Evolutionary conservation across 2,888 invertebrate species (phyloP), one percentile per base, ranked within the genome.

Genomic region (Bellardia pandia): DNA sequence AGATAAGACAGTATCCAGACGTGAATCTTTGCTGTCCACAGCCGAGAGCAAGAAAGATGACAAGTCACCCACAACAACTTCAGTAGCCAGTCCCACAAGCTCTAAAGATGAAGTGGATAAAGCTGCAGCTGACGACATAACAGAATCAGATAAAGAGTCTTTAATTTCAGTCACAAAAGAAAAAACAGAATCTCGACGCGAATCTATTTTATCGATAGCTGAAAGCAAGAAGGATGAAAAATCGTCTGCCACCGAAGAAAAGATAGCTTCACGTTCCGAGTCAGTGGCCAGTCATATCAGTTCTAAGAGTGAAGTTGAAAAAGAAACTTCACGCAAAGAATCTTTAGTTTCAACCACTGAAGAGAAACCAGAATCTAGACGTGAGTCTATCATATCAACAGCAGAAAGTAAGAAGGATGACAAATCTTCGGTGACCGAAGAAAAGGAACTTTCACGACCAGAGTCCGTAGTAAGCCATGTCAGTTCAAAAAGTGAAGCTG

Each of bases 391-490:
- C 30, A 51, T 79, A 30, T 87, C 90, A 0, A 80, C 74, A 1
- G 86, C 81, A 16, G 85, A 81, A 69, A 79, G 71, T 14, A 71
- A 85, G 16, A 83, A 77, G 42, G 86, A 82, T 60, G 85, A 75
- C 0, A 80, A 86, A 79, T 82, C 88, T 0, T 51, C 68, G 11
- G 33, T 75, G 5, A 48, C 84, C 13, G 68, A 78, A 53, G 88
- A 89, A 71, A 62, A n/a, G 23, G 92, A 91, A 64, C 9, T 90
- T n/a, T 91, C 93, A 0, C 92, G 92, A 14, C 91, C 91, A 0
- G 86, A 89, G 3, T 90, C 91, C 0, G 88, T 68, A 42, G 42
- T 42, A 4, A 86, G 85, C 37, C 85, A 82, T 11, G 42, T 68
- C 8, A 75, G 77, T 13, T 37, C 48, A 3, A 85, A 79, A 30